Conservation (phyloP, 2,113 vertebrate species). For the Chloropsis hardwickii region DNA sequence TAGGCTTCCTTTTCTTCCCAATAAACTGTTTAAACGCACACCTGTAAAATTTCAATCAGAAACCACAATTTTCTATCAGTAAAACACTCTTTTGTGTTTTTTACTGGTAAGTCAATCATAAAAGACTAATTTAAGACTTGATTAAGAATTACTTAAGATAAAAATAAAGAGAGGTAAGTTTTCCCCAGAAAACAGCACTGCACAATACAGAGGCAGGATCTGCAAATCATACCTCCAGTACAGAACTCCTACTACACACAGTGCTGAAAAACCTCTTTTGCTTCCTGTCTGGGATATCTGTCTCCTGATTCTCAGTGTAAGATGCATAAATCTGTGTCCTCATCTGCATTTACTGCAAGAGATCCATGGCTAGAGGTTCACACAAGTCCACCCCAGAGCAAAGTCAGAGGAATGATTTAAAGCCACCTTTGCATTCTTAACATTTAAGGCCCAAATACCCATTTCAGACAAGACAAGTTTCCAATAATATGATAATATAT, state of each 20-base stretch:
- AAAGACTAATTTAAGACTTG: background rate
- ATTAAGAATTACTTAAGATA: background rate
- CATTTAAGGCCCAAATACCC: background rate
- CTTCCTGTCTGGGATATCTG: background rate
- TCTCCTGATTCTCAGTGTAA: background rate
- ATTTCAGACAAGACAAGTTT: background rate
- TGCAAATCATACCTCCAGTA: background rate
- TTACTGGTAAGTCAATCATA: background rate
- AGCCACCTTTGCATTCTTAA: background rate
- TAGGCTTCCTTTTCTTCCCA: constrained; percentile 92
- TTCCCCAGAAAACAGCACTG: background rate
- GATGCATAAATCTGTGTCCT: background rate
- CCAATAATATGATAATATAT: too few species aligned
- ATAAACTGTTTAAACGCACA: constrained; percentile 87
- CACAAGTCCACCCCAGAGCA: background rate
- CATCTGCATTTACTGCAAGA: background rate
- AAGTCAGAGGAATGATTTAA: background rate
- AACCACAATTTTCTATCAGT: background rate
- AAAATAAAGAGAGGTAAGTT: background rate
- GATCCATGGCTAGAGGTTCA: background rate
- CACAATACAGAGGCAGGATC: background rate
- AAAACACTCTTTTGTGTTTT: background rate
- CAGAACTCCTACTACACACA: background rate
- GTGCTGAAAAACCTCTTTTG: background rate
- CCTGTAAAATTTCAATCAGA: constrained; percentile 74